Evolutionary conservation across 1,140 invertebrate species (phyloP), one percentile per base, ranked within the genome.

Genomic region (Drusus annulatus): DNA sequence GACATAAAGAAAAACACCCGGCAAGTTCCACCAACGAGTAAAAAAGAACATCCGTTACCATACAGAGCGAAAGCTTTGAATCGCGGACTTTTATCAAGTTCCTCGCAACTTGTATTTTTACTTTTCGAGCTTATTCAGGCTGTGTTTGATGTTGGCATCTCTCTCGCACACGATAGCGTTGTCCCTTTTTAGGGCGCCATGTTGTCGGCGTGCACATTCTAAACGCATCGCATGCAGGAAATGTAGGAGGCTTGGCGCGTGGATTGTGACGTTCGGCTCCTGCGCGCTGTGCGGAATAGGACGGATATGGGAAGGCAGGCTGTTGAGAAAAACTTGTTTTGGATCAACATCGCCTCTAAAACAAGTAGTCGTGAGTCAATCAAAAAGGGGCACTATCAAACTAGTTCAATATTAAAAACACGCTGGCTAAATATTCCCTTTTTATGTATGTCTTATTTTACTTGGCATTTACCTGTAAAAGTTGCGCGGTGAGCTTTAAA

Each of bases 211-310:
- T 62, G 58, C 74, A 76, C 74, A 50, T 31, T 63, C 74, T 60
- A 76, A 76, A 51, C 74, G 74, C 74, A 62, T 76, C 58, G 54
- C 25, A 63, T 25, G n/a, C 19, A 60, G 74, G 74, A 76, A 76
- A 63, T 50, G 74, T 60, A 76, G 16, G 74, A 21, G 54, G 19
- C 25, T 51, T 63, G 36, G 74, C 74, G 58, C 58, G 50, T 76
- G 21, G 74, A 63, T 56, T 76, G 58, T 76, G 74, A 76, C 58
- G 58, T 63, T 62, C 15, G 21, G 23, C 51, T n/a, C 71, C 21
- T 6, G 19, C 8, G 3, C 13, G 23, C 15, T 15, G 25, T 17
- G 17, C 51, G 23, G 51, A 17, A 36, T 58, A 3, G 21, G 25
- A 74, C 71, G 68, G 68, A 71, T 71, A 52, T 52, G 17, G 52